phyloP scores from a whole-genome alignment of 2,888 invertebrate species.

The Apotomis turbidana region DNA sequence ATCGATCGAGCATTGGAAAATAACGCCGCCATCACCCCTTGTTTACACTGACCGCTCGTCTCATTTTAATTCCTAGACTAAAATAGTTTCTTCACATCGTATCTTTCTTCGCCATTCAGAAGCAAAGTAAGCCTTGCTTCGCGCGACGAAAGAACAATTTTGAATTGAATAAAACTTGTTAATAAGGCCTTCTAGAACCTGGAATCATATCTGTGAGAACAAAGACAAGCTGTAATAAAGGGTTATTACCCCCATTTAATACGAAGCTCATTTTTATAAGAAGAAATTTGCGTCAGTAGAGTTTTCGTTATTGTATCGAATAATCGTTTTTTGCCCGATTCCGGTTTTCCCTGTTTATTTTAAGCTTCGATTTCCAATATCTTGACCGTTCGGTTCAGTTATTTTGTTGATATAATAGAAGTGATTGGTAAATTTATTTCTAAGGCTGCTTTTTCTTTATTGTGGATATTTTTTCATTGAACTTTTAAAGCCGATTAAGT shows the following conservation, averaged over 20 bases:
- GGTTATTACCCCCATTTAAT: constrained; percentile 56
- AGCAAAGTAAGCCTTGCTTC: not conserved
- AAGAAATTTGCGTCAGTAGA: constrained; percentile 45
- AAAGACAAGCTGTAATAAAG: constrained; percentile 53
- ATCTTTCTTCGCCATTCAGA: not conserved
- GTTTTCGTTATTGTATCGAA: constrained; percentile 52
- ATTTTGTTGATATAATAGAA: constrained; percentile 27
- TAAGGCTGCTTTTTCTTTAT: not conserved
- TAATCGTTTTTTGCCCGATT: constrained; percentile 41
- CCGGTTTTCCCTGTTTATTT: constrained; percentile 25
- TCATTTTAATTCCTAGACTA: constrained; percentile 70
- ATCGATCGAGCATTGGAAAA: constrained; percentile 71
- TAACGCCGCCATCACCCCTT: constrained; percentile 56
- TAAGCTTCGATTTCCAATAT: constrained; percentile 38
- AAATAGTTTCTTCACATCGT: constrained; percentile 6
- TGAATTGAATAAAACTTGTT: not conserved
- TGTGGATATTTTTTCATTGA: constrained; percentile 1
- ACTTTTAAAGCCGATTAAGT: constrained; percentile 32
- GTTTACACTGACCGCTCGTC: constrained; percentile 67
- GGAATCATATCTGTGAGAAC: constrained; percentile 62
- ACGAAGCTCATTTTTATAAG: constrained; percentile 48
- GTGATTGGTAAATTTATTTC: constrained; percentile 23
- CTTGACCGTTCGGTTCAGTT: constrained; percentile 16
- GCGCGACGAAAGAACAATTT: not conserved
- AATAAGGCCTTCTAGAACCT: not conserved